Base-by-base conservation (phyloP, 1,140 invertebrate species). In the Drosophila tropicalis region DNA sequence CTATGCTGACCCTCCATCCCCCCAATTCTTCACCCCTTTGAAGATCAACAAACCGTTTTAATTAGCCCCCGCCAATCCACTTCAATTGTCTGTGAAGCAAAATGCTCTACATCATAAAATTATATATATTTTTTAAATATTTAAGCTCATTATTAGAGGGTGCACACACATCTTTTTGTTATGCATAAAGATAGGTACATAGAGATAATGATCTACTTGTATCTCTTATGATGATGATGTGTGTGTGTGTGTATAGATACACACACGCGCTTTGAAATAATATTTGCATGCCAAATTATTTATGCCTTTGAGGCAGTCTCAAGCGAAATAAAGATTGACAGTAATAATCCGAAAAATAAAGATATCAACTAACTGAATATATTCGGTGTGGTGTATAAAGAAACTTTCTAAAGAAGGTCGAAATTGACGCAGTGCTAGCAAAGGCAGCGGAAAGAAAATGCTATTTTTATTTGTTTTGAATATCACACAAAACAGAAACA, bases 141-240 rank as follows among this genome's bases (percentile, higher is more conserved):
- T 89, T 87, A 87, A 89, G 84, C 80, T 83, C 83, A 73, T 87
- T 86, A 80, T 87, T 87, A 87, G 84, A 87, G 89, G 76, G 10
- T 39, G 36, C 70, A 84, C 84, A 89, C 76, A 89, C 51, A 72
- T 32, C 57, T 72, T 72, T 29, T 32, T 56, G 41, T 47, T 70
- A 65, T 70, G 51, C 58, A 67, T 55, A 71, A 67, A 72, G 62
- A 66, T 64, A 19, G 13, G 69, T 60, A 58, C 25, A 29, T 29
- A 29, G 25, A 5, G 25, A 29, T 63, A 65, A 55, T 57, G 73
- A 70, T 57, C 63, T 55, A 76, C 76, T 57, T 65, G 29, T 41
- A 60, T 39, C 40, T 19, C n/a, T 68, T 39, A 75, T 75, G 64
- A 39, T 40, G 67, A 72, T 29, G 5, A 25, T 29, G 29, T 29